Evolutionary conservation across 2,113 vertebrate genomes (phyloP).

Genomic region (Eretmochelys imbricata): DNA sequence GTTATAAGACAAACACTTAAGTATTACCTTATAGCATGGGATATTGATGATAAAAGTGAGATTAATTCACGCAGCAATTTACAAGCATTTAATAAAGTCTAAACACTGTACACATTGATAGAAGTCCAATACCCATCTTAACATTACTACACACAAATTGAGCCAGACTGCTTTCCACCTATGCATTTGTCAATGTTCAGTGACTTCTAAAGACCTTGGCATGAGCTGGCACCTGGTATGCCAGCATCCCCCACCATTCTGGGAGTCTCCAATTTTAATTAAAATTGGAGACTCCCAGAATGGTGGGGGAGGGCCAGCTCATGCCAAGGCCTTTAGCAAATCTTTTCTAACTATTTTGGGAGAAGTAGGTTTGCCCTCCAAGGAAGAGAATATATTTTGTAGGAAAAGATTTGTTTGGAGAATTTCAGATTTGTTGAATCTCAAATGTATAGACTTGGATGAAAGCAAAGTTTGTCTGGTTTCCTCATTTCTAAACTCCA

Average conservation of each 20-base stretch:
- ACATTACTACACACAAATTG: background rate
- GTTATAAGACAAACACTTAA: no score
- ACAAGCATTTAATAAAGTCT: background rate
- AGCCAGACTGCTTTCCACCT: background rate
- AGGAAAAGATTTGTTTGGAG: background rate
- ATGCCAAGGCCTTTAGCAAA: no score
- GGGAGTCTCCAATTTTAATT: no score
- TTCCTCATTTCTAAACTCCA: background rate
- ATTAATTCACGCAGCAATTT: background rate
- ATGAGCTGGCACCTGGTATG: background rate
- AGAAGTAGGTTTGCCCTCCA: background rate
- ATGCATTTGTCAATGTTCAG: background rate
- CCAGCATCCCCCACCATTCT: no score
- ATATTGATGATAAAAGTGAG: no score
- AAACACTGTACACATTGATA: no score
- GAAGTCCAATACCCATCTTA: background rate
- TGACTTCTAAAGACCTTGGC: background rate
- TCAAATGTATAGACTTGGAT: background rate
- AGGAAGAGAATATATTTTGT: background rate
- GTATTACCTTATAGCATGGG: no score
- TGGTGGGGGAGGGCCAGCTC: no score
- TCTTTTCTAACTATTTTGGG: background rate
- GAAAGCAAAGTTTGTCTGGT: background rate
- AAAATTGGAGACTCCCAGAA: no score
- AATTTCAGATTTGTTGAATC: background rate